Evolutionary conservation across 2,888 invertebrate genomes (phyloP).

Genomic region (Slavum lentiscoides): DNA sequence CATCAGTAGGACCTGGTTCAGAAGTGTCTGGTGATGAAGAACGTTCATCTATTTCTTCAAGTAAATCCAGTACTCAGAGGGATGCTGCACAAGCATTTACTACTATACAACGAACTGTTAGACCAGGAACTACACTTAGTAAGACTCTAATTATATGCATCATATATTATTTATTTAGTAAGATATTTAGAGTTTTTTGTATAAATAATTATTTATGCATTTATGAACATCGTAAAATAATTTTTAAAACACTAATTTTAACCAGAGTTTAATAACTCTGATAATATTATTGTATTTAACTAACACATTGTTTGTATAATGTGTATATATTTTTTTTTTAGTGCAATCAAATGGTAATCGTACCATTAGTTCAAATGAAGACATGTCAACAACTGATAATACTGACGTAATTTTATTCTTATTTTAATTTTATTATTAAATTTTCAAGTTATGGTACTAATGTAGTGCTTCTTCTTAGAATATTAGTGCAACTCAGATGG

Average conservation of each 20-base stretch:
- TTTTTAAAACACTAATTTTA: too few relatives aligned
- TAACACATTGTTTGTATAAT: background rate
- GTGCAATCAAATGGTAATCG: constrained; percentile 46
- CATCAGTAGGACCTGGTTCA: constrained; percentile 55
- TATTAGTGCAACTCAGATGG: constrained; percentile 44
- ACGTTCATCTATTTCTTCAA: constrained; percentile 56
- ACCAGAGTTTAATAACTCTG: too few relatives aligned
- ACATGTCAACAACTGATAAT: constrained; percentile 30
- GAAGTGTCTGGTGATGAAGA: constrained; percentile 57
- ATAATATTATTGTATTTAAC: background rate
- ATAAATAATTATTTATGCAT: too few relatives aligned
- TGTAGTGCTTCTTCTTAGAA: constrained; percentile 7
- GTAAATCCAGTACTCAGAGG: constrained; percentile 56
- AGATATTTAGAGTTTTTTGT: too few relatives aligned
- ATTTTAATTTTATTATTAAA: constrained; percentile 7
- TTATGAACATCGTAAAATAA: too few relatives aligned
- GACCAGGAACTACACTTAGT: constrained; percentile 54
- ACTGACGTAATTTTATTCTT: constrained; percentile 35
- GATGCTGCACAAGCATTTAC: constrained; percentile 59
- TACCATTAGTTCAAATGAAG: constrained; percentile 46
- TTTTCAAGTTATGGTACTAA: background rate
- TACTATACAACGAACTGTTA: constrained; percentile 59
- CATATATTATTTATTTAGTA: background rate
- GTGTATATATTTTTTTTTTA: background rate
- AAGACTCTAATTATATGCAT: background rate